Base-by-base conservation (phyloP, 2,113 vertebrate species). In the Vulpes vulpes region DNA sequence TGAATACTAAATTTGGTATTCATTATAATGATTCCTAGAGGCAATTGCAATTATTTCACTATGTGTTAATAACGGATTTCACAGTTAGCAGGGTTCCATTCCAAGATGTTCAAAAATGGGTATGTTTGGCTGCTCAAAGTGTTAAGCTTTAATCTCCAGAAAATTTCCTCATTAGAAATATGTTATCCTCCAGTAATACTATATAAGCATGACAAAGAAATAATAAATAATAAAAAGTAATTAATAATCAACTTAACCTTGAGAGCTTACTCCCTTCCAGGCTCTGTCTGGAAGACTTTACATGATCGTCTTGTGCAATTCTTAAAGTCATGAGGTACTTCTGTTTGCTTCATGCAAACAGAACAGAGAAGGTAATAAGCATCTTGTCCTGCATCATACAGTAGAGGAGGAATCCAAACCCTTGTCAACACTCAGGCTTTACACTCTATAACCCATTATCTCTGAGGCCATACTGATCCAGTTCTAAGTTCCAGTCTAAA, bases 11-110 rank as follows among this genome's bases (percentile, higher is more conserved):
- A 64, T 80, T 64, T 90, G 51, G 65, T 60, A 55, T 64, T 59
- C 22, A 55, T 35, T 81, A 27, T 64, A 49, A 92, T 38, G 8
- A 84, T 84, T 95, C 49, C 69, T 93, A 55, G 25, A 84, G 59
- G 76, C 38, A 49, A 55, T 43, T 84, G 43, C 51, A 60, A 80
- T 89, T 90, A 67, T 96, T 95, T 84, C 0, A 1, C 9, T 62
- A 62, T 55, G 78, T 88, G 32, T 92, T 97, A 83, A 82, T 89
- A 86, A 93, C 4, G 5, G 71, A 89, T 95, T 95, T 95, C 73
- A 93, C 60, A 83, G 35, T 96, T 91, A 89, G 59, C 53, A 71
- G 85, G 55, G n/a, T 80, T 89, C 30, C 8, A 62, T 85, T 38
- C 5, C 82, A 53, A 91, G 95, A 88, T 73, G 94, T 91, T 83